Percentiles rank a stretch among this genome's conserved stretches.
phyloP scores from a whole-genome alignment of 2,797 vertebrate genomes.

The Petrocephalus schoutedeni region DNA sequence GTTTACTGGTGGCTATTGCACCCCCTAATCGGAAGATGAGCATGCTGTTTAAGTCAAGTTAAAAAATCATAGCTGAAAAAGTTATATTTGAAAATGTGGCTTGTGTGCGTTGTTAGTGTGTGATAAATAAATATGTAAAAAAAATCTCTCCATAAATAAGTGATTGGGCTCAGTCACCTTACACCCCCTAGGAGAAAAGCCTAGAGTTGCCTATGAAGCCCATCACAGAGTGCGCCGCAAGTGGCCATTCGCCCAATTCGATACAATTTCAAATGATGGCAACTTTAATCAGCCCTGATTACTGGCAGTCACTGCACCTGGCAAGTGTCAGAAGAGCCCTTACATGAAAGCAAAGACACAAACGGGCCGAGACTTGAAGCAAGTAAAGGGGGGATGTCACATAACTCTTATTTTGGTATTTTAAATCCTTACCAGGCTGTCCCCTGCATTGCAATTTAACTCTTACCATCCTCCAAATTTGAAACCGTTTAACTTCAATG shows the following conservation, averaged over 20 bases:
- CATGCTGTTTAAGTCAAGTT: neutral
- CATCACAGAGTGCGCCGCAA: neutral
- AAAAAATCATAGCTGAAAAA: neutral
- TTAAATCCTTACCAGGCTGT: neutral
- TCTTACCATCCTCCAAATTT: neutral
- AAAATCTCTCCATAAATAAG: neutral
- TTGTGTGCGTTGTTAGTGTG: too few relatives aligned
- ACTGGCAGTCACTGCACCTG: neutral
- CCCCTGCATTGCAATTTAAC: neutral
- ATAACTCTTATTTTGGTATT: neutral
- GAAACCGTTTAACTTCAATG: neutral
- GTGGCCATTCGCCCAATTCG: neutral
- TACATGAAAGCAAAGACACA: neutral
- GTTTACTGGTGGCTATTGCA: neutral
- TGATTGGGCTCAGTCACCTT: neutral
- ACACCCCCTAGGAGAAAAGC: neutral
- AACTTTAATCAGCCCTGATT: neutral
- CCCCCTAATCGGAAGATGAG: neutral
- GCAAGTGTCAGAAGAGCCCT: neutral
- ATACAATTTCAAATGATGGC: neutral
- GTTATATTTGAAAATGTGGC: neutral
- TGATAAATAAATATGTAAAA: too few relatives aligned
- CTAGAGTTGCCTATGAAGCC: neutral
- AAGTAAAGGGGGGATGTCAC: neutral
- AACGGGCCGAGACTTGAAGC: neutral